A percentile compares a stretch with the other conserved stretches of the same genome.
Evolutionary conservation across 1,140 invertebrate genomes (phyloP).

Genomic region (Bombus confusus): DNA sequence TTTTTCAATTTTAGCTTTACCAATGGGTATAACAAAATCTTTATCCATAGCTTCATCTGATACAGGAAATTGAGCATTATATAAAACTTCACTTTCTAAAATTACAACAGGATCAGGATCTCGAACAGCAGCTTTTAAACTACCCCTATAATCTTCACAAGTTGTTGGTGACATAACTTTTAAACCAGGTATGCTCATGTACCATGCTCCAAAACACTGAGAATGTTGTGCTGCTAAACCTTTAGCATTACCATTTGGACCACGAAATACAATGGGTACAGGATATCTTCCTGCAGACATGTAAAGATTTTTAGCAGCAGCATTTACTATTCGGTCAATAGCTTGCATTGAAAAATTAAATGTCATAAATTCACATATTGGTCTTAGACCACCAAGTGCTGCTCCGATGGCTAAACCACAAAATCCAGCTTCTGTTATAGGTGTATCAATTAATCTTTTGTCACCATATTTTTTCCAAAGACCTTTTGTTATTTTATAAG

Average conservation of each 20-base stretch:
- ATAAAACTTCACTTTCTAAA: slow-evolving; percentile 89
- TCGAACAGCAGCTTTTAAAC: slow-evolving; percentile 87
- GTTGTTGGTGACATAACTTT: slow-evolving; percentile 89
- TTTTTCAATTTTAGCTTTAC: slow-evolving; percentile 90
- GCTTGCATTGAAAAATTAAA: slow-evolving; percentile 92
- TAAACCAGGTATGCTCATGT: slow-evolving; percentile 87
- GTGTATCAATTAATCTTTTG: slow-evolving; percentile 97
- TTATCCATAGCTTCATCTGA: slow-evolving; percentile 85
- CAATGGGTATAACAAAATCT: slow-evolving; percentile 88
- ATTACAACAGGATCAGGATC: slow-evolving; percentile 88
- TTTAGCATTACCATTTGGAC: slow-evolving; percentile 88
- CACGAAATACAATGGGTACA: slow-evolving; percentile 89
- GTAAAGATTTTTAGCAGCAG: slow-evolving; percentile 87
- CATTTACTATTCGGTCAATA: slow-evolving; percentile 90
- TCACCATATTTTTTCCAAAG: slow-evolving; percentile 99
- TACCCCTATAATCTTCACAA: slow-evolving; percentile 87
- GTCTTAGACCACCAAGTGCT: slow-evolving; percentile 90
- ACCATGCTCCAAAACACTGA: slow-evolving; percentile 90
- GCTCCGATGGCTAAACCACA: slow-evolving; percentile 97
- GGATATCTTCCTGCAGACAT: slow-evolving; percentile 88
- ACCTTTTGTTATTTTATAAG: slow-evolving; percentile 95
- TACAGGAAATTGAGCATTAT: slow-evolving; percentile 79
- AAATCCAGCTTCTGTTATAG: slow-evolving; percentile 99
- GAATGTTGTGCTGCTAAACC: slow-evolving; percentile 90
- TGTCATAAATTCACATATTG: slow-evolving; percentile 92